Evolutionary conservation across 2,888 invertebrate genomes (phyloP).

Genomic region (Drosophila maculinotata): DNA sequence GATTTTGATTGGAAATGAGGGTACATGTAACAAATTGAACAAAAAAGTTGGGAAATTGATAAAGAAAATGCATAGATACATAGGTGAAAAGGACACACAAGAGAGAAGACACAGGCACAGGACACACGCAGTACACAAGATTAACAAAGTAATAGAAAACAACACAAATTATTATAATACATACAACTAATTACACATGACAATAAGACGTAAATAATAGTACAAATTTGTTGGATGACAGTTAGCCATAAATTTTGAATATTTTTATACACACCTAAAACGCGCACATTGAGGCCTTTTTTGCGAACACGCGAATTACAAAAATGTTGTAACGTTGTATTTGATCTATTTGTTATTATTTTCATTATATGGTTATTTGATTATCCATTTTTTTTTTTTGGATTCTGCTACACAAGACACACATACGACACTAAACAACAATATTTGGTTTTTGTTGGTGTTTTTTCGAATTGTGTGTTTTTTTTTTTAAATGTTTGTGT

Average conservation of each 20-base stretch:
- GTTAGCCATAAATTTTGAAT: slow-evolving; percentile 53
- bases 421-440: slow-evolving; percentile 20
- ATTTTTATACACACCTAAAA: slow-evolving; percentile 72
- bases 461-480: slow-evolving; percentile 5
- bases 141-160: slow-evolving; percentile 22
- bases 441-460: not conserved
- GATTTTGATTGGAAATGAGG: slow-evolving; percentile 7
- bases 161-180: slow-evolving; percentile 30
- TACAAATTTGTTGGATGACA: slow-evolving; percentile 25
- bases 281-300: slow-evolving; percentile 71
- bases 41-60: slow-evolving; percentile 18
- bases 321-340: slow-evolving; percentile 48
- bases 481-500: slow-evolving; percentile 9
- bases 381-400: slow-evolving; percentile 24
- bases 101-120: slow-evolving; percentile 43
- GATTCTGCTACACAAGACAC: slow-evolving; percentile 15
- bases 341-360: slow-evolving; percentile 37
- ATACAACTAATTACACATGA: slow-evolving; percentile 52
- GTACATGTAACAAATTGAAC: slow-evolving; percentile 19
- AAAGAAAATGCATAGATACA: slow-evolving; percentile 24
- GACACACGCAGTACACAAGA: slow-evolving; percentile 46
- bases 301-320: slow-evolving; percentile 44
- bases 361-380: slow-evolving; percentile 44
- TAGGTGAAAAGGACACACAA: slow-evolving; percentile 14
- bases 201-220: slow-evolving; percentile 28